These are phyloP conservation scores for Drosophila busckii DNA, from an alignment of 1,140 invertebrate genomes.

Conservation along the genomic window DNA sequence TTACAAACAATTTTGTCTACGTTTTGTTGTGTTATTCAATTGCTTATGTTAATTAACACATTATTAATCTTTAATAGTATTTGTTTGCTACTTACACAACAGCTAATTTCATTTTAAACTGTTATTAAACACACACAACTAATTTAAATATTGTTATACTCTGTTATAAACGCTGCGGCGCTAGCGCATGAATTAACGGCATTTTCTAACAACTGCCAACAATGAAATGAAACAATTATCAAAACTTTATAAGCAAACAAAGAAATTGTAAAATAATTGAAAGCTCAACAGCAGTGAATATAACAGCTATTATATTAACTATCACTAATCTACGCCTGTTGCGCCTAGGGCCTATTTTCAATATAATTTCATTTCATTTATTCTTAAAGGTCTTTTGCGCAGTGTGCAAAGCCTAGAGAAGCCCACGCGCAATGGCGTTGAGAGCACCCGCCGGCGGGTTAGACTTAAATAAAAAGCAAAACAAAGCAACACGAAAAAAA, in stretches of 20 bases:
- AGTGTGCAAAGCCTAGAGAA: slow-evolving; percentile 59
- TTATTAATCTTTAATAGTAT: no score
- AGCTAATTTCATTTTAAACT: slow-evolving; percentile 7
- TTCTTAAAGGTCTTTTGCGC: slow-evolving; percentile 28
- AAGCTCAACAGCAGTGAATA: no score
- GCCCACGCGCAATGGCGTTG: slow-evolving; percentile 27
- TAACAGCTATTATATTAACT: no score
- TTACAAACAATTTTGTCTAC: slow-evolving; percentile 9
- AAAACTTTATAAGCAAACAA: slow-evolving; percentile 8
- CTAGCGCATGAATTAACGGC: slow-evolving; percentile 29
- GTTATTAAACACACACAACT: slow-evolving; percentile 16
- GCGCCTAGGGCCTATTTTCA: slow-evolving; percentile 2
- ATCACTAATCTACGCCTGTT: no score
- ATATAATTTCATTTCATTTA: slow-evolving; percentile 14
- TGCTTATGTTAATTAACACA: slow-evolving; percentile 2
- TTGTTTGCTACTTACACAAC: no score
- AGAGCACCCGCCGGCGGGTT: slow-evolving; percentile 65
- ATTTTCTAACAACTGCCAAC: slow-evolving; percentile 43
- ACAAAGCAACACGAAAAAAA: slow-evolving; percentile 10
- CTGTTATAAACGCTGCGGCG: slow-evolving; percentile 27
- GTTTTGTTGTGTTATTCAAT: slow-evolving; percentile 3
- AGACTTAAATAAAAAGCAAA: slow-evolving; percentile 22
- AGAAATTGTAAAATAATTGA: slow-evolving; percentile 35
- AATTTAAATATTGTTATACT: slow-evolving; percentile 39
- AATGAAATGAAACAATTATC: not conserved